phyloP scores from a whole-genome alignment of 2,113 vertebrate genomes.

The Sigmodon hispidus region DNA sequence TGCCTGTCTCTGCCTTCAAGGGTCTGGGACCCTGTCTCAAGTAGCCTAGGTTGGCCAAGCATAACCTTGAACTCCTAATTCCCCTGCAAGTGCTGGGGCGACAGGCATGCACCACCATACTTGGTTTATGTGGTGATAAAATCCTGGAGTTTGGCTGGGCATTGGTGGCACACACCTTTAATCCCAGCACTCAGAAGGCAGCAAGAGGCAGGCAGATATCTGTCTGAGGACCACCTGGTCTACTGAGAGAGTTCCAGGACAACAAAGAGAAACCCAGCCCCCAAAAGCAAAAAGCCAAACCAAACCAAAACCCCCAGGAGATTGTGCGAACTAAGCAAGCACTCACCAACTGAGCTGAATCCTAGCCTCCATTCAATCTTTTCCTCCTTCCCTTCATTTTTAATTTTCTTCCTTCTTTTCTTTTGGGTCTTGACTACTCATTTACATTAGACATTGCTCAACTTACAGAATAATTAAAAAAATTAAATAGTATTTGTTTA shows the following conservation, averaged over 20 bases:
- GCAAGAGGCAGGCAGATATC: not conserved
- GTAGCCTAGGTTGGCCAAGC: not conserved
- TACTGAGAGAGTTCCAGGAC: not conserved
- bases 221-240: not conserved
- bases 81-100: not conserved
- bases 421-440: not conserved
- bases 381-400: not conserved
- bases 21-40: not conserved
- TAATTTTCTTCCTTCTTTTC: not conserved
- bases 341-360: not conserved
- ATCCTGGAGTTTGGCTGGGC: not conserved
- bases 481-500: not conserved
- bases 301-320: not conserved
- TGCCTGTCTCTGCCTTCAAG: not conserved
- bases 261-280: not conserved
- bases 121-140: not conserved
- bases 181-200: not conserved
- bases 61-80: not conserved
- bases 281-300: not conserved
- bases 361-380: not conserved
- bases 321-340: not conserved
- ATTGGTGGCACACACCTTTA: not conserved
- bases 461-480: not conserved
- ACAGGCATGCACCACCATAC: not conserved
- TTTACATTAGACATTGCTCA: not conserved